Evolutionary conservation across 2,888 invertebrate species (phyloP), one percentile per base, ranked within the genome.

Genomic region (Podabrus alpinus): DNA sequence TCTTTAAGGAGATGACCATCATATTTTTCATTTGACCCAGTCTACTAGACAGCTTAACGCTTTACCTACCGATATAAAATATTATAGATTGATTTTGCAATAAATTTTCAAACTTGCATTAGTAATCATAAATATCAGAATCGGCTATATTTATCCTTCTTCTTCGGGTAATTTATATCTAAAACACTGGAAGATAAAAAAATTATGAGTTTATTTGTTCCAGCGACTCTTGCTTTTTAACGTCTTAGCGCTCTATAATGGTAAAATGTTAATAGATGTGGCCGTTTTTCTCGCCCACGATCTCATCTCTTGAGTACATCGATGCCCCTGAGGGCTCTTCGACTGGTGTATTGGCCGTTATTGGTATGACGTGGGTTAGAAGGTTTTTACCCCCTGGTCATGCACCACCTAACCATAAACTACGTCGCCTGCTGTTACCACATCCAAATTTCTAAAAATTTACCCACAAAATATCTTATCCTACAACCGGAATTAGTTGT

Each of bases 351-450:
- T 80, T 78, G 79, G 79, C 78, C 81, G 80, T 81, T 82, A 81
- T 82, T 80, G 81, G 78, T 73, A 78, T 83, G 81, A 83, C 81
- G 83, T 81, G 81, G 81, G 82, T 81, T 81, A 80, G 81, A 82
- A 79, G 79, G 80, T 77, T 81, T 45, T 80, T 71, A 78, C 77
- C 80, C 79, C 76, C 77, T 74, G 76, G 77, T 76, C 75, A 77
- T 79, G 77, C 77, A 74, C 79, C 77, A 77, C 80, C 79, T 72
- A 78, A 76, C 78, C 78, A 80, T 79, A 80, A 79, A 80, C 80
- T 78, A 80, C 75, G 76, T 76, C 77, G 72, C 76, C 78, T 66
- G 78, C 78, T 78, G 78, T 77, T 80, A 78, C 80, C 79, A 79
- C 80, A 79, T 79, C 79, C 75, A 79, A 80, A 80, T 78, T 79